Evolutionary conservation across 2,888 invertebrate genomes (phyloP).

Genomic region (Gisinianus flammeolus): DNA sequence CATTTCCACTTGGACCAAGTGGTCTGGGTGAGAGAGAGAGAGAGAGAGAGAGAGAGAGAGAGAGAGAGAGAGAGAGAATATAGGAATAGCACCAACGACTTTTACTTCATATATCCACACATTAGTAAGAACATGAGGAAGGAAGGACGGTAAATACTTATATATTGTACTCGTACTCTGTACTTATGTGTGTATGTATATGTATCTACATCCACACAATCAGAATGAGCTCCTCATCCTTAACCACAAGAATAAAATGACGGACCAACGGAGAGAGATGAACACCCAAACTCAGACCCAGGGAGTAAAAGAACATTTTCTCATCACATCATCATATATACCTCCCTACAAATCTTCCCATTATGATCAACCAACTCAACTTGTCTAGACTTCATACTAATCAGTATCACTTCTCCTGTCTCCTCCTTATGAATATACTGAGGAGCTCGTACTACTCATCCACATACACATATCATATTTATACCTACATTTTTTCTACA

Average conservation of each 20-base stretch:
- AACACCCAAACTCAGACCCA: background rate
- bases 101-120: background rate
- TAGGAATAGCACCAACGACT: background rate
- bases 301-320: conserved; percentile 23
- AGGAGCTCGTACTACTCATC: background rate
- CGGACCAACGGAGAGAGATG: background rate
- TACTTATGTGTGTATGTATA: background rate
- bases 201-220: too few species aligned
- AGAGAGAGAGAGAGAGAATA: conserved; percentile 1
- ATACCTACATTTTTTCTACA: background rate
- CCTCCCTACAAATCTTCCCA: background rate
- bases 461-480: background rate
- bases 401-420: conserved; percentile 30
- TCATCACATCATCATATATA: conserved; percentile 33
- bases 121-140: background rate
- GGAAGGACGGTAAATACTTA: background rate
- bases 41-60: background rate
- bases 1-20: background rate
- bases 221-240: too few species aligned
- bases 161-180: background rate
- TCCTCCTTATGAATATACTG: background rate
- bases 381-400: conserved; percentile 36
- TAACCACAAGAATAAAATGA: too few species aligned
- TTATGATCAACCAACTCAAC: conserved; percentile 20
- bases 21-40: background rate